phyloP scores from a whole-genome alignment of 2,888 invertebrate genomes.

The Prenolepis imparis region DNA sequence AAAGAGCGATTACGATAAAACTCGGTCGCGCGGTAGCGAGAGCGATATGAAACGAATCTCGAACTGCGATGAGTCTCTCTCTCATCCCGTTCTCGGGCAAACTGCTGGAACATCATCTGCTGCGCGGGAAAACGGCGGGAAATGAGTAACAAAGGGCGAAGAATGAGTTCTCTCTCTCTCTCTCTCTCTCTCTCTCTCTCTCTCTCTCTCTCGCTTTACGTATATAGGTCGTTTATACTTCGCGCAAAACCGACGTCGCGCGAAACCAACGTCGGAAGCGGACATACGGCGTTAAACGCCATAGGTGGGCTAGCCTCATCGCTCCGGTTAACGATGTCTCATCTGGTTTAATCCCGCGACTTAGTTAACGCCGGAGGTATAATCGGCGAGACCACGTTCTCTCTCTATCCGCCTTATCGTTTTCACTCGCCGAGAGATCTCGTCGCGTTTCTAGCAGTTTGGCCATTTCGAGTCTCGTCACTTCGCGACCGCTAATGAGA shows the following conservation, averaged over 20 bases:
- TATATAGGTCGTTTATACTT: conserved; percentile 59
- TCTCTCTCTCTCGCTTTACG: conserved; percentile 39
- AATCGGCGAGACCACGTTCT: conserved; percentile 44
- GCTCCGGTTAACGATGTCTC: conserved; percentile 68
- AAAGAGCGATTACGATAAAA: conserved; percentile 25
- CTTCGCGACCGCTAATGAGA: conserved; percentile 43
- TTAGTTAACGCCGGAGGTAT: conserved; percentile 64
- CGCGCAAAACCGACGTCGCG: conserved; percentile 42
- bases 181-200: no score
- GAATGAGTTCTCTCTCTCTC: no score
- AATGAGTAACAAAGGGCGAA: conserved; percentile 30
- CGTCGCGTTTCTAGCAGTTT: conserved; percentile 27
- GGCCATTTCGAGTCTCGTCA: conserved; percentile 34
- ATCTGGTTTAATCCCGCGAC: conserved; percentile 72
- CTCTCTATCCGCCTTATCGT: background rate
- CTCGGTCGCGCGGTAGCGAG: background rate
- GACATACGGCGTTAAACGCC: conserved; percentile 59
- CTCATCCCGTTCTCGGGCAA: background rate
- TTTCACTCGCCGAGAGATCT: conserved; percentile 30
- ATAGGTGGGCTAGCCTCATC: conserved; percentile 24
- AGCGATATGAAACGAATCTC: background rate
- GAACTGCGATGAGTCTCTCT: background rate
- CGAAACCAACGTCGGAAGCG: conserved; percentile 63
- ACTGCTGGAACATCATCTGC: background rate
- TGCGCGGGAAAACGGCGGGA: conserved; percentile 28